phyloP scores from a whole-genome alignment of 2,888 invertebrate genomes.

The Apodemia duryi region DNA sequence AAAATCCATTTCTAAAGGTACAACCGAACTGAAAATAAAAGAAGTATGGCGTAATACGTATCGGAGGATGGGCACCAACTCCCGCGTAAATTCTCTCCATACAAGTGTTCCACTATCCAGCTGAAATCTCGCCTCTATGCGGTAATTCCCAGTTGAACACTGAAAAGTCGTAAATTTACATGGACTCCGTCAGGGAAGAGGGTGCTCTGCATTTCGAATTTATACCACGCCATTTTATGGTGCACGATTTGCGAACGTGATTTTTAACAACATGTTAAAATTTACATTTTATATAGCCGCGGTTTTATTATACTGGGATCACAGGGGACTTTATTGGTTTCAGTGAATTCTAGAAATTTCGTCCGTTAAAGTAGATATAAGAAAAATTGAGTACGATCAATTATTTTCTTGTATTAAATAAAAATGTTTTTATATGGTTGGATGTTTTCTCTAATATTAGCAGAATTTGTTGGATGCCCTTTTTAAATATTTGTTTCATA shows the following conservation, averaged over 20 bases:
- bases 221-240: slow-evolving; percentile 60
- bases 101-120: slow-evolving; percentile 39
- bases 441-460: too few species aligned
- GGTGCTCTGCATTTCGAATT: slow-evolving; percentile 57
- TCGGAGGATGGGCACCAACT: slow-evolving; percentile 16
- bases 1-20: slow-evolving; percentile 28
- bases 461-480: too few species aligned
- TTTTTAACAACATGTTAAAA: slow-evolving; percentile 66
- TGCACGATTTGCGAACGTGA: slow-evolving; percentile 58
- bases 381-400: not conserved
- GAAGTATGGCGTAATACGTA: slow-evolving; percentile 21
- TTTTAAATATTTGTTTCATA: too few species aligned
- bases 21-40: slow-evolving; percentile 24
- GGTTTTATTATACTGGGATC: slow-evolving; percentile 43
- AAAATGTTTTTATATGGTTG: not conserved
- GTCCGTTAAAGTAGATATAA: not conserved
- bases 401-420: not conserved
- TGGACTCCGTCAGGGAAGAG: slow-evolving; percentile 52
- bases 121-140: slow-evolving; percentile 57
- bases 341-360: slow-evolving; percentile 24
- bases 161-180: slow-evolving; percentile 71
- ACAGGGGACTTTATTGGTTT: slow-evolving; percentile 34
- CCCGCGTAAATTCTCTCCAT: slow-evolving; percentile 23
- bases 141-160: slow-evolving; percentile 67
- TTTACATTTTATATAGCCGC: slow-evolving; percentile 59